Conservation (phyloP, 2,888 invertebrate genomes). For the Encarsia formosa region DNA sequence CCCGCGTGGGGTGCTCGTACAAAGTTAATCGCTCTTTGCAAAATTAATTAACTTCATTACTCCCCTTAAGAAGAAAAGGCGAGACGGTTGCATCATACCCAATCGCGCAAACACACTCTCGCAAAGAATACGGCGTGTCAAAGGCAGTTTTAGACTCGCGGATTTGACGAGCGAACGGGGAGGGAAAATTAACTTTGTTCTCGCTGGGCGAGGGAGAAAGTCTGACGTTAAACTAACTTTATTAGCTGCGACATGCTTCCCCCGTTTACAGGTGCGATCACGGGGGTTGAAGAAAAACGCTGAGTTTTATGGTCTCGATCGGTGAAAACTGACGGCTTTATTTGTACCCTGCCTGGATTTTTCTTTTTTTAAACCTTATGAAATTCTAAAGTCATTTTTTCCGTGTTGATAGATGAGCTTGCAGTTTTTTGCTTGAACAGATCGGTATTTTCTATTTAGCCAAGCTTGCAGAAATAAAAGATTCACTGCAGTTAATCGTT, state of each 20-base stretch:
- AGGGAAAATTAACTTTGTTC: conserved; percentile 35
- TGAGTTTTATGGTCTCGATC: no score
- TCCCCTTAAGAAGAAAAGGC: neutral
- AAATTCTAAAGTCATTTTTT: no score
- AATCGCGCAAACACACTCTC: neutral
- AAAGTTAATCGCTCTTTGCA: conserved; percentile 12
- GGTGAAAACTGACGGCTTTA: no score
- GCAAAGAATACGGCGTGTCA: neutral
- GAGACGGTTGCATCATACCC: neutral
- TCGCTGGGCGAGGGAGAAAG: conserved; percentile 7
- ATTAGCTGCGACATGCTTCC: conserved; percentile 25
- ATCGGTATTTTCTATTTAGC: no score
- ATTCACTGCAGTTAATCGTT: no score
- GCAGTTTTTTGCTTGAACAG: no score
- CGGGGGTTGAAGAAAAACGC: no score
- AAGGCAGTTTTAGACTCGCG: conserved; percentile 21
- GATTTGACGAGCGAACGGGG: conserved; percentile 16
- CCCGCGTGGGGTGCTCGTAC: conserved; percentile 1
- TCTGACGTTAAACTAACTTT: conserved; percentile 34
- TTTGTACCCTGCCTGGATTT: no score
- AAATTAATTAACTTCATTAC: conserved; percentile 22
- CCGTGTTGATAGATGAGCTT: no score
- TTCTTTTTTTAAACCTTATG: no score
- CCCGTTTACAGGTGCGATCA: no score
- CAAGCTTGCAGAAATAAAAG: no score